These are phyloP conservation scores for Heterodera filipjevi DNA, from an alignment of 2,888 invertebrate genomes.

Conservation along the genomic window DNA sequence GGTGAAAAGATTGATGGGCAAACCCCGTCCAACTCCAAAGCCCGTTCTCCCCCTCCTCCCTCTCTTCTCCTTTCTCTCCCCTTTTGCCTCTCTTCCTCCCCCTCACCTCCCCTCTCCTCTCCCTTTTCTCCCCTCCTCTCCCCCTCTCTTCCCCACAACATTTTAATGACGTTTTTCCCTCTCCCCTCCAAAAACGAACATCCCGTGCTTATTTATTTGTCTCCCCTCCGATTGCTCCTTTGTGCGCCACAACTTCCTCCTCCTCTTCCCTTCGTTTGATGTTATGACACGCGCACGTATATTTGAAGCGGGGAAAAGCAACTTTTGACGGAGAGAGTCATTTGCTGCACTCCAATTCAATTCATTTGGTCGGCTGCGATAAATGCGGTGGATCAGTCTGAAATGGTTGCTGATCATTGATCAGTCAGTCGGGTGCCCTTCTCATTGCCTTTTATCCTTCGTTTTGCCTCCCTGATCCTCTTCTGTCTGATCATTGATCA, in stretches of 20 bases:
- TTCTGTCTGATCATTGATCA: neutral
- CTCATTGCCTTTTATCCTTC: neutral
- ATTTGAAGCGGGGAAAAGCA: slow-evolving; percentile 6
- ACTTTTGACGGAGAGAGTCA: neutral
- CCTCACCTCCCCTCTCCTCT: neutral
- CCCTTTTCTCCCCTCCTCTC: neutral
- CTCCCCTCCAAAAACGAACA: slow-evolving; percentile 14
- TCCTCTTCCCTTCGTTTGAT: neutral
- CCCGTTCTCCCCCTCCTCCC: slow-evolving; percentile 3
- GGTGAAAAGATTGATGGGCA: slow-evolving; percentile 7
- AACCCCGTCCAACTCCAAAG: neutral
- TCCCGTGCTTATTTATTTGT: slow-evolving; percentile 8
- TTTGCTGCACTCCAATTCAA: neutral
- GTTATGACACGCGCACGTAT: slow-evolving; percentile 1
- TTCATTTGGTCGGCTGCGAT: neutral
- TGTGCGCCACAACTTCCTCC: slow-evolving; percentile 4
- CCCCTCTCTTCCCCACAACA: neutral
- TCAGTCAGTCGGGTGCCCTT: neutral
- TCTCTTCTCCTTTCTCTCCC: neutral
- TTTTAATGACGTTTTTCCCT: neutral
- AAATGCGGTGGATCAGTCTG: slow-evolving; percentile 4
- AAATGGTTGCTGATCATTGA: neutral
- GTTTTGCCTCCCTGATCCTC: neutral
- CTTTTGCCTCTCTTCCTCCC: neutral
- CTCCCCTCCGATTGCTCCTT: neutral